Conservation (phyloP, 1,140 invertebrate genomes). For the Heterodera schachtii region DNA sequence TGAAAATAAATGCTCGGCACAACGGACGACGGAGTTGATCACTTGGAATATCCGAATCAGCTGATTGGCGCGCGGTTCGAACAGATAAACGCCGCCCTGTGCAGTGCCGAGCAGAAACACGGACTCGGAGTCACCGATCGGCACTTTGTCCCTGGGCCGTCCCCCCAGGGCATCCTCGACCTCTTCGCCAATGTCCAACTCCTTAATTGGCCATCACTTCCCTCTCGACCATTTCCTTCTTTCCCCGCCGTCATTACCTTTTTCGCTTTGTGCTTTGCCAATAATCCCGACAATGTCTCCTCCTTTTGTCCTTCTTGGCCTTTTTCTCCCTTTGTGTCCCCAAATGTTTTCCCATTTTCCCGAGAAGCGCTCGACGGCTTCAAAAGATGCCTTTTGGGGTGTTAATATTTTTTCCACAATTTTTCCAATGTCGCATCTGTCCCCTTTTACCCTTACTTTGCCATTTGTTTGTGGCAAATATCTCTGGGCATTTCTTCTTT, state of each 20-base stretch:
- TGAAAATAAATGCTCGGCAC: slow-evolving; percentile 10
- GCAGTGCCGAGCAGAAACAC: slow-evolving; percentile 42
- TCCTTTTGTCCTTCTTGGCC: slow-evolving; percentile 9
- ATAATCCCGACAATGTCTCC: slow-evolving; percentile 22
- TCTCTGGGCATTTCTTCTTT: slow-evolving; percentile 33
- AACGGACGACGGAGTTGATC: neutral
- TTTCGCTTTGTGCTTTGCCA: slow-evolving; percentile 26
- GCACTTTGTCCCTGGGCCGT: neutral
- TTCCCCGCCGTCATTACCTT: slow-evolving; percentile 9
- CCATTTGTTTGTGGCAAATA: slow-evolving; percentile 31
- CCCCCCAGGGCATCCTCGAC: neutral
- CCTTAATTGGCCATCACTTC: neutral
- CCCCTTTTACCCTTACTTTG: slow-evolving; percentile 16
- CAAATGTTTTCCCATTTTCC: slow-evolving; percentile 16
- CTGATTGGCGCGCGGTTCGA: slow-evolving; percentile 35
- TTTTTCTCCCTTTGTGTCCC: neutral
- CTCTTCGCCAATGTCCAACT: slow-evolving; percentile 1
- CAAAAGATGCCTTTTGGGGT: neutral
- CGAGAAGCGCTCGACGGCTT: slow-evolving; percentile 21
- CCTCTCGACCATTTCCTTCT: neutral
- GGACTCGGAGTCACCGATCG: neutral
- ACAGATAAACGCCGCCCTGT: slow-evolving; percentile 43
- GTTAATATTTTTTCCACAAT: slow-evolving; percentile 19
- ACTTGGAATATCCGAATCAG: slow-evolving; percentile 41
- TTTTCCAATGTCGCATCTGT: neutral